These are phyloP conservation scores for Oreochromis niloticus DNA, from an alignment of 2,113 vertebrate species.

Conservation along the genomic window DNA sequence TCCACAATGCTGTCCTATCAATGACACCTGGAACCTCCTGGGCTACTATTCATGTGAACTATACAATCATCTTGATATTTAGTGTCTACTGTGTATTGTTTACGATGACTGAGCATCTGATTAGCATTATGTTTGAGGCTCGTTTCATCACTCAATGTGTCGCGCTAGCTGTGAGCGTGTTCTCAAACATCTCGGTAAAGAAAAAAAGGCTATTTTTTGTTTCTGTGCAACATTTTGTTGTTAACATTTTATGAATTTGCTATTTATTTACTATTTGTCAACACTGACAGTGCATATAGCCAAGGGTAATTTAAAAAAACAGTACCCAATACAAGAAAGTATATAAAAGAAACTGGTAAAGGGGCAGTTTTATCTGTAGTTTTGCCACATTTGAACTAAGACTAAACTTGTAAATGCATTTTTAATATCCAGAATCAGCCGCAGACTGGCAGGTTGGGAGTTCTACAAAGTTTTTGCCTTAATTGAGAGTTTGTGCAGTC, in stretches of 20 bases:
- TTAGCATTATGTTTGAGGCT: slow-evolving; percentile 26
- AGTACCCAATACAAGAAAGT: neutral
- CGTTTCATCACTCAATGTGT: neutral
- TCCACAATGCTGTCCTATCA: slow-evolving; percentile 48
- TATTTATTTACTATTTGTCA: neutral
- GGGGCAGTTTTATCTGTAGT: neutral
- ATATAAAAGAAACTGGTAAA: neutral
- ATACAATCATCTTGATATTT: slow-evolving; percentile 35
- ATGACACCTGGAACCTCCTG: slow-evolving; percentile 46
- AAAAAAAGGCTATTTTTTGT: neutral
- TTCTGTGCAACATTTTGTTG: neutral
- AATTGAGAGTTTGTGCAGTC: neutral
- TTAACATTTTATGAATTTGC: neutral
- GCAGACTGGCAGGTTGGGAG: neutral
- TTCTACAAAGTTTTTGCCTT: neutral
- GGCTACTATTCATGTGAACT: slow-evolving; percentile 23
- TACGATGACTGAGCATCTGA: slow-evolving; percentile 39
- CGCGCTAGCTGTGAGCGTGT: neutral
- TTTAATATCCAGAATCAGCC: neutral
- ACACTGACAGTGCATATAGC: neutral
- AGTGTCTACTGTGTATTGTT: slow-evolving; percentile 22
- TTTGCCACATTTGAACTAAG: neutral
- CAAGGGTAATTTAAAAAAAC: neutral
- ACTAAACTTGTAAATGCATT: neutral
- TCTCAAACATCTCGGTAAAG: neutral